Evolutionary conservation across 2,888 invertebrate genomes (phyloP).

Genomic region (Empis stercorea): DNA sequence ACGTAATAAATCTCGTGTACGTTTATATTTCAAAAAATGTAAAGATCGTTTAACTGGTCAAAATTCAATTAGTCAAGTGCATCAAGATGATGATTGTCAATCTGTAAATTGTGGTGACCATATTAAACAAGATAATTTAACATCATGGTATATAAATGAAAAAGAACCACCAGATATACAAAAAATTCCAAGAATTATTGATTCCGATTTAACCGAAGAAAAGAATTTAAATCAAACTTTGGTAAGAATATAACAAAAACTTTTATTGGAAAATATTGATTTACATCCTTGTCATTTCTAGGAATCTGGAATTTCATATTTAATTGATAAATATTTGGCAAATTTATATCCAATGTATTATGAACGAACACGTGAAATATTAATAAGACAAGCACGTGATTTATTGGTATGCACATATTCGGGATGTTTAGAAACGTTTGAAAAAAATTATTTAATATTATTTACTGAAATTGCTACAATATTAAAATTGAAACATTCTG

Average conservation of each 20-base stretch:
- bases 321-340: constrained; percentile 51
- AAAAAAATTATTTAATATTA: constrained; percentile 48
- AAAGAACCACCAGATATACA: constrained; percentile 10
- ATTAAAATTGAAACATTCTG: constrained; percentile 37
- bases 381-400: constrained; percentile 56
- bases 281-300: constrained; percentile 7
- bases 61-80: constrained; percentile 9
- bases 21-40: constrained; percentile 33
- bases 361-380: constrained; percentile 42
- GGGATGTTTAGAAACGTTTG: constrained; percentile 49
- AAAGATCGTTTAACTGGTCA: constrained; percentile 35
- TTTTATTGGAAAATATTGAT: no score
- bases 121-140: constrained; percentile 2
- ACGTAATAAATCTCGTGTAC: constrained; percentile 35
- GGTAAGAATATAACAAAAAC: no score
- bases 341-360: constrained; percentile 47
- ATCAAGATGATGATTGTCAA: no score
- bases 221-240: no score
- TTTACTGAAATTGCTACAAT: constrained; percentile 43
- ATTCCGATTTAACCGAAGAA: no score
- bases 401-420: constrained; percentile 51
- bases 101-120: constrained; percentile 5
- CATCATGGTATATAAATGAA: constrained; percentile 17
- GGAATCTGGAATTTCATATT: constrained; percentile 21
- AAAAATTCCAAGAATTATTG: no score